phyloP scores from a whole-genome alignment of 2,113 vertebrate genomes.

The Ardeotis arabs region DNA sequence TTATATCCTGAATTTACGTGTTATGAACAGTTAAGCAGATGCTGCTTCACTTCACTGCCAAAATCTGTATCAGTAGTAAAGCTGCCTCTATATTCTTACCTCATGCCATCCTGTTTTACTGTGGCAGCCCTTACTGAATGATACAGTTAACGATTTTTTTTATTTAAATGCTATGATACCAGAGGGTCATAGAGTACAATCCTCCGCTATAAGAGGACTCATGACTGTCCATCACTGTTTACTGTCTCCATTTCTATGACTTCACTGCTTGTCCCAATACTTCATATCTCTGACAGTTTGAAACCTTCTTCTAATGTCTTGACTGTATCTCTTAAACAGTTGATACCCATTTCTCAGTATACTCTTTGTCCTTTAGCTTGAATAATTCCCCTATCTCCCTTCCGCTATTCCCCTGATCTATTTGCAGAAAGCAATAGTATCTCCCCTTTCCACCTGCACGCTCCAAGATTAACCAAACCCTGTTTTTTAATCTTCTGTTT shows the following conservation, averaged over 20 bases:
- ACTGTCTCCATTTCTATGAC: background rate
- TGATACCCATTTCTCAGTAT: background rate
- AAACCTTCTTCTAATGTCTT: background rate
- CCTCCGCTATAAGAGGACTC: background rate
- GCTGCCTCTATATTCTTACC: background rate
- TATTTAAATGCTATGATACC: background rate
- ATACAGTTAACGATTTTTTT: background rate
- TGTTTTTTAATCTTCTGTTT: background rate
- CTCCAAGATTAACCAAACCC: background rate
- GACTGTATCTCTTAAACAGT: background rate
- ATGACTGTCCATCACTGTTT: background rate
- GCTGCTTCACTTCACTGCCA: background rate
- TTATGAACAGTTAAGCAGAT: background rate
- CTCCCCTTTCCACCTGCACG: background rate
- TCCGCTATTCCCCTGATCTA: background rate
- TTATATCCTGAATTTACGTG: background rate
- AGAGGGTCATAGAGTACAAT: background rate
- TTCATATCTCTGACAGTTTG: background rate
- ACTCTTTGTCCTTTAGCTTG: background rate
- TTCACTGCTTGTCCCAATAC: background rate
- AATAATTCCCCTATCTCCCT: background rate
- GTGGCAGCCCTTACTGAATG: background rate
- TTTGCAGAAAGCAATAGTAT: background rate
- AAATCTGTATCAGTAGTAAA: background rate
- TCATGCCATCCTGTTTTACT: background rate